phyloP scores from a whole-genome alignment of 2,888 invertebrate species.

The Ormyrus thymus region DNA sequence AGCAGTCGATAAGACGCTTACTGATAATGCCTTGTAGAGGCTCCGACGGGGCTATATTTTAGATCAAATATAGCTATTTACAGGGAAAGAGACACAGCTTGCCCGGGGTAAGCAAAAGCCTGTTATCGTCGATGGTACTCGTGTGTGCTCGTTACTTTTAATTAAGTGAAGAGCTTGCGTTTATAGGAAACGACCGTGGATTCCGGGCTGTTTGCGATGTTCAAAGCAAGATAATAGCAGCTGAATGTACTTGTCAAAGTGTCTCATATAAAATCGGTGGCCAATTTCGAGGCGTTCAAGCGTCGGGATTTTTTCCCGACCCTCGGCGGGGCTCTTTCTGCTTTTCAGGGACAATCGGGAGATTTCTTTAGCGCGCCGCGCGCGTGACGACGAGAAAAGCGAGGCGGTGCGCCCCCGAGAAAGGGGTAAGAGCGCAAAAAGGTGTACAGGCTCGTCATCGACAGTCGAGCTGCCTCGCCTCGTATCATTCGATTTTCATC shows the following conservation, averaged over 20 bases:
- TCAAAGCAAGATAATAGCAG: constrained; percentile 19
- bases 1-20: constrained; percentile 21
- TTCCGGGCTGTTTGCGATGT: neutral
- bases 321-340: constrained; percentile 43
- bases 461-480: too few species aligned
- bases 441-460: too few species aligned
- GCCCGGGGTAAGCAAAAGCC: neutral
- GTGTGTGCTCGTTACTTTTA: constrained; percentile 1
- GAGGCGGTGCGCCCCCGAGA: neutral
- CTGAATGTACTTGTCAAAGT: constrained; percentile 37
- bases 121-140: neutral
- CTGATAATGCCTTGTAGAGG: neutral
- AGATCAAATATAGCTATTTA: constrained; percentile 9
- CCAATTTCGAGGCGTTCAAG: constrained; percentile 46
- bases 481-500: too few species aligned
- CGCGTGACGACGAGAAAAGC: constrained; percentile 19
- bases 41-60: neutral
- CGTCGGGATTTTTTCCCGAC: constrained; percentile 36
- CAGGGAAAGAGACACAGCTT: constrained; percentile 10
- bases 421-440: constrained; percentile 1
- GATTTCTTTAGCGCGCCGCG: constrained; percentile 44
- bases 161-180: neutral
- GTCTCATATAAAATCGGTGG: constrained; percentile 25
- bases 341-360: constrained; percentile 49
- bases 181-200: neutral